phyloP scores from a whole-genome alignment of 2,113 vertebrate species.

The Oncorhynchus mykiss region DNA sequence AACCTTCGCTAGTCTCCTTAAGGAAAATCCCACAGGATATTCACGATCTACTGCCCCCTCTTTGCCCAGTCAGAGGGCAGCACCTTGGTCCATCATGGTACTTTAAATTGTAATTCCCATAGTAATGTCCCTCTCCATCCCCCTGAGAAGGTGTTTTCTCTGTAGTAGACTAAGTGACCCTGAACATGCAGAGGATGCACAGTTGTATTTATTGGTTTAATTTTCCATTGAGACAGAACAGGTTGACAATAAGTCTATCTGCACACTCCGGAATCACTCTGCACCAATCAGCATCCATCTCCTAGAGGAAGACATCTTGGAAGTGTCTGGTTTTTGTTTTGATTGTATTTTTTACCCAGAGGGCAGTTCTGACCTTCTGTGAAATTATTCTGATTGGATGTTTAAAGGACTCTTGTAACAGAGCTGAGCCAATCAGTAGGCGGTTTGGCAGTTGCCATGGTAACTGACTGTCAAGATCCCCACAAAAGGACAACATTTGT shows the following conservation, averaged over 20 bases:
- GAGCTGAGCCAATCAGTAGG: constrained; percentile 29
- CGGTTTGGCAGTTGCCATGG: constrained; percentile 27
- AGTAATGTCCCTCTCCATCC: neutral
- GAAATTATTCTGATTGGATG: constrained; percentile 16
- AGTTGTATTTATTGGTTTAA: constrained; percentile 67
- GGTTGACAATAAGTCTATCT: constrained; percentile 6
- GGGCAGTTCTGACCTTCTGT: constrained; percentile 14
- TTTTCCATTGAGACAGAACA: constrained; percentile 2
- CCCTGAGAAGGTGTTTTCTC: neutral
- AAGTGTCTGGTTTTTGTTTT: neutral
- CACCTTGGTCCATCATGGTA: constrained; percentile 46
- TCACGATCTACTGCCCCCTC: constrained; percentile 46
- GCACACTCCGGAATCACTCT: constrained; percentile 29
- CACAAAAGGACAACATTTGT: constrained; percentile 7
- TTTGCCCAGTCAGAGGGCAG: constrained; percentile 18
- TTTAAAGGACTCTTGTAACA: constrained; percentile 5
- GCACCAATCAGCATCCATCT: constrained; percentile 15
- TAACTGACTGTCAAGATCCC: constrained; percentile 28
- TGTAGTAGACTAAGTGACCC: constrained; percentile 3
- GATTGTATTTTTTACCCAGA: neutral
- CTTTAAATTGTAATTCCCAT: constrained; percentile 30
- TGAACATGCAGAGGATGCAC: constrained; percentile 50
- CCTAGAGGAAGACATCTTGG: constrained; percentile 7
- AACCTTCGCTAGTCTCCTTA: neutral
- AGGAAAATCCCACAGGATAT: neutral